These are phyloP conservation scores for Amphiprion ocellaris DNA, from an alignment of 2,113 vertebrate species.

Conservation along the genomic window DNA sequence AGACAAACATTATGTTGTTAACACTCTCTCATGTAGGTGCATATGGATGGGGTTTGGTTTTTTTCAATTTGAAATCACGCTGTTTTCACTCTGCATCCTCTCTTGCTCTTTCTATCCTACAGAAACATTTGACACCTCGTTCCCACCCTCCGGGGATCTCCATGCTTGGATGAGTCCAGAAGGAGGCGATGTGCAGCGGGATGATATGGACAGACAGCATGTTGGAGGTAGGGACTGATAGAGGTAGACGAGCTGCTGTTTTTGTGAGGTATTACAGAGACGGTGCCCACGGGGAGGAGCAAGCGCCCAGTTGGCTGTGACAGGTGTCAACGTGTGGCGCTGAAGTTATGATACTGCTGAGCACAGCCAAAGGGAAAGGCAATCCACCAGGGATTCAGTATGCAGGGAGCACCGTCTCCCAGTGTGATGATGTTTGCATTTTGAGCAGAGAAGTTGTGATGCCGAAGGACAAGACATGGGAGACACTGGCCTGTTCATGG, in stretches of 20 bases:
- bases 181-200: conserved; percentile 25
- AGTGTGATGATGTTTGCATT: conserved; percentile 28
- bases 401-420: conserved; percentile 25
- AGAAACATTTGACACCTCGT: conserved; percentile 39
- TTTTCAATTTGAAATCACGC: neutral
- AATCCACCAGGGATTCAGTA: conserved; percentile 12
- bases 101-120: conserved; percentile 11
- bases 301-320: conserved; percentile 29
- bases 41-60: no score
- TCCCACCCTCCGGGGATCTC: conserved; percentile 28
- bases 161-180: conserved; percentile 29
- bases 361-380: neutral
- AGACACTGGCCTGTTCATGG: neutral
- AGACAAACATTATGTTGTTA: neutral
- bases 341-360: conserved; percentile 30
- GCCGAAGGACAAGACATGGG: neutral
- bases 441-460: conserved; percentile 12
- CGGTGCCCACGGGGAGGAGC: conserved; percentile 17
- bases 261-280: conserved; percentile 12
- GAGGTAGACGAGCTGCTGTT: conserved; percentile 33
- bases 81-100: conserved; percentile 4
- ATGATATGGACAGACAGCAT: conserved; percentile 36
- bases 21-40: neutral
- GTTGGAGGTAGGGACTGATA: conserved; percentile 46
- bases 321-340: conserved; percentile 34